Evolutionary conservation across 2,888 invertebrate species (phyloP), one percentile per base, ranked within the genome.

Genomic region (Lasioglossum lativentre): DNA sequence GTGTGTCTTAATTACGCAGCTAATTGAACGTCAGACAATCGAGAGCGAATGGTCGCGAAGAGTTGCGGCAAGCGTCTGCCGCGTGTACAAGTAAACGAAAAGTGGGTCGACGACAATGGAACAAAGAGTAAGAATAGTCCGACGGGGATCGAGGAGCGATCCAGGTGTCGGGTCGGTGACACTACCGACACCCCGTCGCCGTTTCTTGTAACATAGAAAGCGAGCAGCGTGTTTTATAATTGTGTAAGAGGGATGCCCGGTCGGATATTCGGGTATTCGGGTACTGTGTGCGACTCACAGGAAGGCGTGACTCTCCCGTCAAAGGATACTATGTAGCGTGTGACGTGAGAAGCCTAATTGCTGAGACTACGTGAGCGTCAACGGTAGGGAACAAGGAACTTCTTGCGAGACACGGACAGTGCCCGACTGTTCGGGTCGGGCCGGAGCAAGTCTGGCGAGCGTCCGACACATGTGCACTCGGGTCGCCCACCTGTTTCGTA

Each of bases 11-110:
- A 85, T 89, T 80, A 78, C 82, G 80, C 66, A 76, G 84, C 85
- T 87, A 90, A 89, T 91, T 89, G 87, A 80, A 89, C 90, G 89
- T 90, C 90, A 91, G 92, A 92, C 92, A 92, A 92, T 92, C 92
- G 88, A 88, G 89, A 84, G 89, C 74, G 52, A 72, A 66, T 34
- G n/a, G 56, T 71, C 59, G 80, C 70, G 70, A 70, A 56, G 75
- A 75, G 63, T 45, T 30, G 23, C 45, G 30, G 75, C 75, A 10
- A 38, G 34, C 34, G 16, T 59, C 16, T 27, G 59, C 59, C 63
- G 63, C 27, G 63, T 66, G 30, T 34, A 19, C 34, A 66, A 66
- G 66, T 34, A 19, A 66, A n/a, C 10, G 38, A 23, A 23, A 10
- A 38, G 38, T 34, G 68, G 23, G 38, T 19, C 56, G 27, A 10